Base-by-base conservation (phyloP, 2,113 vertebrate species). In the Lasiurus borealis region DNA sequence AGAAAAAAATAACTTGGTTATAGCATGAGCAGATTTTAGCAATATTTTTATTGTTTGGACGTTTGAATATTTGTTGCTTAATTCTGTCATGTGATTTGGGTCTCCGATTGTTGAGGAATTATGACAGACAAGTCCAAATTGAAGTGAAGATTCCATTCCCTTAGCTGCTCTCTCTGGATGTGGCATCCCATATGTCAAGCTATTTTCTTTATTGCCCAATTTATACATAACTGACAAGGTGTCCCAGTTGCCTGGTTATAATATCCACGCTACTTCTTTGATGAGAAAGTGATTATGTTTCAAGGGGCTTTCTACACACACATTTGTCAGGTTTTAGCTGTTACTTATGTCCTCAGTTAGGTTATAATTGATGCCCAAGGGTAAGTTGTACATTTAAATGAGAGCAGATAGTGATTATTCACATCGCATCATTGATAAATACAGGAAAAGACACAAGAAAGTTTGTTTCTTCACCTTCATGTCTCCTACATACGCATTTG, bases 311-410 rank as follows among this genome's bases (percentile, higher is more conserved):
- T 93, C 87, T 83, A 52, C 13, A 78, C 19, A 91, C 25, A 90
- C 31, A 52, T 90, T 86, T 95, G 54, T 96, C 77, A 82, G 76
- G 50, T 40, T 90, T 88, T 92, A 93, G 72, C 78, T 94, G 9
- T 93, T 94, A 23, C 76, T 95, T 90, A 83, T 85, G n/a, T 93
- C 95, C 93, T 93, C 77, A 85, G 62, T 94, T 85, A 88, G 36
- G 10, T 90, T 94, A 71, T 97, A 97, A 96, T 95, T 96, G 77
- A 95, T 94, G 81, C 87, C 82, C 90, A 93, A 96, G 93, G 76
- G 88, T 88, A 92, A 93, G 72, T 27, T 44, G 84, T 25, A 81
- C 62, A 88, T 92, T 93, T 93, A 92, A 85, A 94, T 85, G 57
- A 94, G 50, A 88, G 46, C 6, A 19, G 21, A 85, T 96, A 71